Evolutionary conservation across 2,888 invertebrate genomes (phyloP), one percentile per base, ranked within the genome.

Genomic region (Lithosia quadra): DNA sequence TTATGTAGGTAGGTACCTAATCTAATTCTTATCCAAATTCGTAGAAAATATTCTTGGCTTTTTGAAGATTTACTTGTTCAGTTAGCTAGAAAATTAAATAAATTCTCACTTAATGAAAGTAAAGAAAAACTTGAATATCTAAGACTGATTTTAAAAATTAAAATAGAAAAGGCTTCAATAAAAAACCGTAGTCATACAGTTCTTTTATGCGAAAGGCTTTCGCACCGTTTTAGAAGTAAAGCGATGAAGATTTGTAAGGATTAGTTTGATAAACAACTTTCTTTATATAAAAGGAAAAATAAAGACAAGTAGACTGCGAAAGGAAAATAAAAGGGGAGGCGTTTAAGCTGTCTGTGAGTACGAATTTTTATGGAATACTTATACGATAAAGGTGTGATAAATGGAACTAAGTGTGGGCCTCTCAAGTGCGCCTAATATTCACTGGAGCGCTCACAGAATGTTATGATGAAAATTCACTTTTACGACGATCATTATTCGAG

Each of bases 351-450:
- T 60, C 55, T 68, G 67, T 61, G 64, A 43, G 64, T 70, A 70
- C 63, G 79, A 76, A 75, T 78, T 78, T 82, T 75, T 80, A 77
- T 74, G 75, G 75, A 75, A 76, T 70, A 73, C 71, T 74, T 75
- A 72, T 76, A 72, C 74, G 78, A 80, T 80, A 78, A 85, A 79
- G 82, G 78, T 82, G 75, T 86, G 84, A 86, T 84, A 84, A 83
- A 85, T 85, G 82, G 74, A 80, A 72, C 67, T 74, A 76, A 76
- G 69, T 74, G 72, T 75, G 75, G 67, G 76, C 69, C 79, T 72
- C 65, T 72, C 72, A 71, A 79, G 72, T 80, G 74, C 72, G 75
- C 69, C 79, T 84, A 81, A 84, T 85, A 84, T 83, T 74, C 79
- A 68, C 59, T 63, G 79, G 72, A 66, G 68, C 77, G 77, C 68